Conservation (phyloP, 2,797 vertebrate species). For the Steatocranus sp. region DNA sequence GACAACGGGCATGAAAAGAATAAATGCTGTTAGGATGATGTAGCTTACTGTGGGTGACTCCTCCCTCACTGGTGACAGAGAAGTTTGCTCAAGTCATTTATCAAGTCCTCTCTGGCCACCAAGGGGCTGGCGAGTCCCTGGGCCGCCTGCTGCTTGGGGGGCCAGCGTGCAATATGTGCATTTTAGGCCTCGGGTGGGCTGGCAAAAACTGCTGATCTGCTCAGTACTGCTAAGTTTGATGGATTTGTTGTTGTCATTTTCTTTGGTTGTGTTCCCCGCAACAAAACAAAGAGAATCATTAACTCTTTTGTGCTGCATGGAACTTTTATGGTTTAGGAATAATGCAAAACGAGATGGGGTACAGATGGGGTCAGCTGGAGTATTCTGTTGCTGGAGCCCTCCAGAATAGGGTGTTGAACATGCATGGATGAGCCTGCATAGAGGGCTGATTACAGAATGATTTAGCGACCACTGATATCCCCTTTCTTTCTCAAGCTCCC, state of each 20-base stretch:
- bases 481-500: slow-evolving; percentile 63
- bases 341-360: slow-evolving; percentile 84
- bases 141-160: slow-evolving; percentile 75
- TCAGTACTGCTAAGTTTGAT: slow-evolving; percentile 88
- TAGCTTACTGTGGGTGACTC: slow-evolving; percentile 63
- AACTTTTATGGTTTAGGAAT: slow-evolving; percentile 86
- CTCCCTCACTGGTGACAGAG: slow-evolving; percentile 74
- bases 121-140: slow-evolving; percentile 61
- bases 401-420: slow-evolving; percentile 73
- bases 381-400: slow-evolving; percentile 75
- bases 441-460: slow-evolving; percentile 83
- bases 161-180: slow-evolving; percentile 74
- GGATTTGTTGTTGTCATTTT: slow-evolving; percentile 90
- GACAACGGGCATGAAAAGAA: slow-evolving; percentile 70
- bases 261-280: slow-evolving; percentile 74
- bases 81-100: slow-evolving; percentile 81
- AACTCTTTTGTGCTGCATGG: slow-evolving; percentile 89
- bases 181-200: slow-evolving; percentile 86
- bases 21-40: slow-evolving; percentile 73
- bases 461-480: slow-evolving; percentile 80
- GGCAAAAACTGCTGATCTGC: slow-evolving; percentile 89
- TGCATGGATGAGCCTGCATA: slow-evolving; percentile 75
- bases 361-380: slow-evolving; percentile 85
- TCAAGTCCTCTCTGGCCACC: slow-evolving; percentile 79
- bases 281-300: slow-evolving; percentile 87